Percentiles rank a stretch among this genome's conserved stretches.
Evolutionary conservation across 2,797 vertebrate species (phyloP).

Genomic region (Chloroceryle inda): DNA sequence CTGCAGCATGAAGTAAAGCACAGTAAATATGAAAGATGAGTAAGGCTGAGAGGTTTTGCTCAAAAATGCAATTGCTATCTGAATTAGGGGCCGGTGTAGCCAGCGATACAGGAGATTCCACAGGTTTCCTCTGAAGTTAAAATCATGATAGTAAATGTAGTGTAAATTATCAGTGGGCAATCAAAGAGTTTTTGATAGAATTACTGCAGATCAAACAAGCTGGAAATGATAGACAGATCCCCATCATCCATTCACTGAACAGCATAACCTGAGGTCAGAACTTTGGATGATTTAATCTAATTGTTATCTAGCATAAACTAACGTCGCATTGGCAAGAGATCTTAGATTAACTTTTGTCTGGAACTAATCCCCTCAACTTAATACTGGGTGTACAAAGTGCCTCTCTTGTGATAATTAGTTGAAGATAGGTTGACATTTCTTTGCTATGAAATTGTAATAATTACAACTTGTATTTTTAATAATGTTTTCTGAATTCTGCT

Average conservation of each 20-base stretch:
- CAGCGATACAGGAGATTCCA: neutral
- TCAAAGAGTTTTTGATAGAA: constrained; percentile 16
- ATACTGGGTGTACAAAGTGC: neutral
- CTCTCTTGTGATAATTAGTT: constrained; percentile 41
- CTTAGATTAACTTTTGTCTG: constrained; percentile 44
- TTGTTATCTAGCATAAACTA: constrained; percentile 33
- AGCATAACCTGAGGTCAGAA: neutral
- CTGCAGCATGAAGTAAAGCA: neutral
- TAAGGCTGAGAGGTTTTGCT: neutral
- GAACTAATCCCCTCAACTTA: constrained; percentile 31
- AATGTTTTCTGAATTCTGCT: constrained; percentile 7
- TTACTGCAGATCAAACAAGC: neutral
- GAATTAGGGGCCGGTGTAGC: neutral
- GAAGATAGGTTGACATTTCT: neutral
- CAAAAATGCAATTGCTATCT: neutral
- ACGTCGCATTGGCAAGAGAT: constrained; percentile 7
- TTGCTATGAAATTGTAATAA: constrained; percentile 6
- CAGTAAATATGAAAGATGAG: neutral
- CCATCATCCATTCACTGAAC: neutral
- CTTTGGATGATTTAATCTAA: constrained; percentile 24
- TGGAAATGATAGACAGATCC: neutral
- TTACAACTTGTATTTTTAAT: constrained; percentile 7
- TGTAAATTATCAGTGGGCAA: neutral
- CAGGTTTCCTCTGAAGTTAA: neutral
- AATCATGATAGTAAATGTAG: neutral